These are phyloP conservation scores for Saccopteryx bilineata DNA, from an alignment of 2,113 vertebrate genomes.

Conservation along the genomic window DNA sequence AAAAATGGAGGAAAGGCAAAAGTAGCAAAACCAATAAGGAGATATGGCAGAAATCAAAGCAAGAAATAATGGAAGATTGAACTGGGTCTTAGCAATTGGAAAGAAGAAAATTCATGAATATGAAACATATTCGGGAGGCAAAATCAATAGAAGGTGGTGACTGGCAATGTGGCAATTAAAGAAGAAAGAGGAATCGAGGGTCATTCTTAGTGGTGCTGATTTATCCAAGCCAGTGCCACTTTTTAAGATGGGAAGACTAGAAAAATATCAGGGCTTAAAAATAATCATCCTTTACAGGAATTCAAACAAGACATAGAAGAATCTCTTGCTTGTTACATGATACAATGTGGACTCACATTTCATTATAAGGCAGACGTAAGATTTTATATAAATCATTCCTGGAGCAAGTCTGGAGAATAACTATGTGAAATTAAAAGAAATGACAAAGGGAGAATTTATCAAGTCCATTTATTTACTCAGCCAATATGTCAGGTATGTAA, in stretches of 20 bases:
- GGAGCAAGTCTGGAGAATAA: neutral
- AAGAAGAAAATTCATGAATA: constrained; percentile 2
- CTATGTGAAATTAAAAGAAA: constrained; percentile 10
- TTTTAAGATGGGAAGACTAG: neutral
- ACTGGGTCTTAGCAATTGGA: neutral
- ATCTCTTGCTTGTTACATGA: neutral
- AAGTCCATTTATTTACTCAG: neutral
- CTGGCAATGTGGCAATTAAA: neutral
- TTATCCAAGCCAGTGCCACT: constrained; percentile 2
- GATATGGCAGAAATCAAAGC: neutral
- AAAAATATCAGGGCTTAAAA: neutral
- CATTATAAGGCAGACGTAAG: neutral
- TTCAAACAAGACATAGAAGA: neutral
- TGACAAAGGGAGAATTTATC: neutral
- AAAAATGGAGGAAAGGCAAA: neutral
- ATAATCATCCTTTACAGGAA: constrained; percentile 32
- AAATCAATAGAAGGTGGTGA: constrained; percentile 26
- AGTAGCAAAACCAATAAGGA: neutral
- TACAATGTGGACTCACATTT: neutral
- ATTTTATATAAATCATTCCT: neutral
- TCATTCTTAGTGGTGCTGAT: constrained; percentile 19
- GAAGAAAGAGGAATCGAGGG: neutral
- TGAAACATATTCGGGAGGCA: neutral
- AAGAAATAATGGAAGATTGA: neutral
- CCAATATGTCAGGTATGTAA: neutral